Evolutionary conservation across 2,113 vertebrate genomes (phyloP), one percentile per base, ranked within the genome.

Genomic region (Ameiurus melas): DNA sequence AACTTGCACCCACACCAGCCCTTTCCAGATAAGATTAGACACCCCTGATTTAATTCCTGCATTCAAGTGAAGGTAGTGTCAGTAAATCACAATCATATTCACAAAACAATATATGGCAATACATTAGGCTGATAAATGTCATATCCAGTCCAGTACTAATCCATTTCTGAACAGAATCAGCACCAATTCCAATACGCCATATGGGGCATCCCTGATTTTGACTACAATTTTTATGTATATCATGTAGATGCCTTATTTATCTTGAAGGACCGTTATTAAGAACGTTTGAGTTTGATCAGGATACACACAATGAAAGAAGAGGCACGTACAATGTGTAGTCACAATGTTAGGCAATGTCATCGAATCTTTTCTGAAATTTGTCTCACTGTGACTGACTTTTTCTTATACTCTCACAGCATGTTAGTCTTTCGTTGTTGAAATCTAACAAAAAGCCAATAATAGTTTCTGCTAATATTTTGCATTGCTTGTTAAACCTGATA

Each of bases 401-500:
- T 60, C 20, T 57, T 47, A 25, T 81, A 22, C 10, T 81, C 19
- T 58, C 55, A 25, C 62, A 55, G 47, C n/a, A 58, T 60, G 12
- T 43, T 8, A 81, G 20, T 66, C 36, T 53, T 51, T 22, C n/a
- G 33, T 10, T 22, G 7, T 13, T 75, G 68, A 9, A 36, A 14
- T 19, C 51, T 27, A 47, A 86, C 30, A 10, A 33, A 43, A 57
- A 55, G 3, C 7, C 0, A 70, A 13, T 36, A n/a, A 79, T 43
- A 7, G 2, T 57, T 8, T 3, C n/a, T 81, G 25, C 78, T 81
- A 20, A 79, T 39, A 43, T 73, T 87, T 60, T 62, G 64, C 36
- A n/a, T 53, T 64, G 39, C 39, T 84, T 88, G 57, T 82, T 88
- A 33, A 83, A 25, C 68, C 19, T n/a, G 13, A 20, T 51, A 70